Conservation (phyloP, 1,140 invertebrate genomes). For the Belonocnema kinseyi region DNA sequence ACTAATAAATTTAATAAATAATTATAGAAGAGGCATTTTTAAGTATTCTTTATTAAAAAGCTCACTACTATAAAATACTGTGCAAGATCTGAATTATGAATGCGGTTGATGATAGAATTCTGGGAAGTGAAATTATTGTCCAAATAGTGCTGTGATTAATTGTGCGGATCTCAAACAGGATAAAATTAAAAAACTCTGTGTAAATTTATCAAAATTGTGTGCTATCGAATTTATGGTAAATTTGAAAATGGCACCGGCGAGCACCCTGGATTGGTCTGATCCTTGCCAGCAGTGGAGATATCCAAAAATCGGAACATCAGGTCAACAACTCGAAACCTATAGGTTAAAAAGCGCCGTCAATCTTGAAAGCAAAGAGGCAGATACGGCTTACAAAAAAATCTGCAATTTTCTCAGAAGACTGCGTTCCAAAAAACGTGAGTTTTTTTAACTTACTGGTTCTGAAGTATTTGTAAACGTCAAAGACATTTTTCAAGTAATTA, state of each 20-base stretch:
- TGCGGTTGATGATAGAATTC: too few relatives aligned
- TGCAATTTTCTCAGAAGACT: slow-evolving; percentile 68
- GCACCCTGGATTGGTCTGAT: slow-evolving; percentile 67
- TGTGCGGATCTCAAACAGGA: neutral
- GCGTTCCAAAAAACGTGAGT: slow-evolving; percentile 70
- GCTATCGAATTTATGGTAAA: neutral
- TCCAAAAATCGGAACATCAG: slow-evolving; percentile 59
- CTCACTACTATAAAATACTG: too few relatives aligned
- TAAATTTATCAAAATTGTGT: neutral
- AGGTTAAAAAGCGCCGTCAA: slow-evolving; percentile 61
- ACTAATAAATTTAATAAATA: neutral
- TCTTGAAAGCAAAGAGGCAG: slow-evolving; percentile 61
- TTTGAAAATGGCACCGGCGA: slow-evolving; percentile 65
- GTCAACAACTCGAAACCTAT: slow-evolving; percentile 48
- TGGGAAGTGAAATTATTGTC: neutral
- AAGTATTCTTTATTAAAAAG: neutral
- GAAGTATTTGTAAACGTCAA: neutral
- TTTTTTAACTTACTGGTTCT: neutral
- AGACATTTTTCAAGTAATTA: neutral
- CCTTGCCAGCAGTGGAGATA: slow-evolving; percentile 70
- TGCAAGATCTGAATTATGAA: too few relatives aligned
- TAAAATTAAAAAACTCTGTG: neutral
- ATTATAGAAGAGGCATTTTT: neutral
- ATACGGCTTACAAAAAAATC: slow-evolving; percentile 70
- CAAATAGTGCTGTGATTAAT: slow-evolving; percentile 9